Evolutionary conservation across 2,113 vertebrate species (phyloP).

Genomic region (Taxidea taxus): DNA sequence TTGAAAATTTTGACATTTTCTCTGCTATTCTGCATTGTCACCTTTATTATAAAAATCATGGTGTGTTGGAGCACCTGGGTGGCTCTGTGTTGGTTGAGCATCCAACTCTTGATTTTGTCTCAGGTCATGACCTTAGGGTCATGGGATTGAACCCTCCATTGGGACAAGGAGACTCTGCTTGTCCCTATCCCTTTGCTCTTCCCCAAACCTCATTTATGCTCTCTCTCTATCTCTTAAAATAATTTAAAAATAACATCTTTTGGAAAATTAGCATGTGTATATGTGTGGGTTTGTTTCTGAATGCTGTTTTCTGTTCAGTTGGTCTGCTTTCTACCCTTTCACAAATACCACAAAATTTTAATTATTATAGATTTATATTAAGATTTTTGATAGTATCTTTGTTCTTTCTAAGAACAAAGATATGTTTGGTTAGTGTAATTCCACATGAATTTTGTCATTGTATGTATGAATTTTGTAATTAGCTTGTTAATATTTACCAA

Average conservation of each 20-base stretch:
- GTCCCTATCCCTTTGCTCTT: neutral
- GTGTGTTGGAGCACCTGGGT: neutral
- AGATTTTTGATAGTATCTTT: neutral
- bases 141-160: neutral
- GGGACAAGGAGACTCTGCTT: neutral
- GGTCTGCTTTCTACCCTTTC: neutral
- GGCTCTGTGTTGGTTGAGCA: neutral
- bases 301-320: neutral
- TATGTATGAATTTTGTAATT: neutral
- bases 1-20: neutral
- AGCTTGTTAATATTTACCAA: neutral
- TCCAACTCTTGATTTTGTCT: neutral
- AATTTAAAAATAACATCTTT: neutral
- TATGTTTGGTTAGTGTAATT: neutral
- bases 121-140: neutral
- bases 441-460: neutral
- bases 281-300: neutral
- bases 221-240: neutral
- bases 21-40: neutral
- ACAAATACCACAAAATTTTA: neutral
- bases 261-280: neutral
- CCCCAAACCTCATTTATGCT: neutral
- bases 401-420: neutral
- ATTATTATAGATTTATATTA: neutral
- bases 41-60: neutral